phyloP scores from a whole-genome alignment of 2,888 invertebrate genomes.

The Pristionchus mayeri region DNA sequence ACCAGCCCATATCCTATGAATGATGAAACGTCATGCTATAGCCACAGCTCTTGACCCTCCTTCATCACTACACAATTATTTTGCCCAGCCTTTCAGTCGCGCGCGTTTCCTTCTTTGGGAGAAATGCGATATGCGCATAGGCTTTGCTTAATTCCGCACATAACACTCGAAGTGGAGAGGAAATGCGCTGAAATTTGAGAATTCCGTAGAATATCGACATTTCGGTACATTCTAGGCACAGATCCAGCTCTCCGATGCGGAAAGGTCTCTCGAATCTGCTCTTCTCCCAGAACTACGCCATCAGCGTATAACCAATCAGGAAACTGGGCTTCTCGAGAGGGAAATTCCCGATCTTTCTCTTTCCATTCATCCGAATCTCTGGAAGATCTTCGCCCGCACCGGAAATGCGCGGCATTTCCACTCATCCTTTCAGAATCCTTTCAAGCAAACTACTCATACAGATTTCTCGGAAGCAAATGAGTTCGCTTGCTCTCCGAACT shows the following conservation, averaged over 20 bases:
- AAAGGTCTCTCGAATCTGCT: too few relatives aligned
- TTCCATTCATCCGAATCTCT: too few relatives aligned
- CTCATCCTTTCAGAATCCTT: not conserved
- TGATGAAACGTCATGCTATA: not conserved
- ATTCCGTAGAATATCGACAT: not conserved
- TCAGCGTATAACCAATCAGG: not conserved
- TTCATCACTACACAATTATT: not conserved
- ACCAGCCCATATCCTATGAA: constrained; percentile 15
- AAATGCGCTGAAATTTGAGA: constrained; percentile 16
- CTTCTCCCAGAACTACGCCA: not conserved
- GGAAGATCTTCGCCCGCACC: not conserved
- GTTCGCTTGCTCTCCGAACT: not conserved
- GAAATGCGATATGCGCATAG: constrained; percentile 19
- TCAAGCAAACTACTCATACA: constrained; percentile 5
- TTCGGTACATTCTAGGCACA: too few relatives aligned
- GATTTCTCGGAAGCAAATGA: not conserved
- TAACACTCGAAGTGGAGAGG: not conserved
- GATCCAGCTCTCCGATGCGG: too few relatives aligned
- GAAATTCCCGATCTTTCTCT: too few relatives aligned
- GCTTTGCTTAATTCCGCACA: not conserved
- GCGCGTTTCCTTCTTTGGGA: not conserved
- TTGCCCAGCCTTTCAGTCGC: not conserved
- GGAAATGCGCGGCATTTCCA: constrained; percentile 11
- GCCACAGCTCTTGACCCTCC: not conserved
- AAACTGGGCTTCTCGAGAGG: too few relatives aligned